Conservation (phyloP, 2,888 invertebrate genomes). For the Idaea straminata region DNA sequence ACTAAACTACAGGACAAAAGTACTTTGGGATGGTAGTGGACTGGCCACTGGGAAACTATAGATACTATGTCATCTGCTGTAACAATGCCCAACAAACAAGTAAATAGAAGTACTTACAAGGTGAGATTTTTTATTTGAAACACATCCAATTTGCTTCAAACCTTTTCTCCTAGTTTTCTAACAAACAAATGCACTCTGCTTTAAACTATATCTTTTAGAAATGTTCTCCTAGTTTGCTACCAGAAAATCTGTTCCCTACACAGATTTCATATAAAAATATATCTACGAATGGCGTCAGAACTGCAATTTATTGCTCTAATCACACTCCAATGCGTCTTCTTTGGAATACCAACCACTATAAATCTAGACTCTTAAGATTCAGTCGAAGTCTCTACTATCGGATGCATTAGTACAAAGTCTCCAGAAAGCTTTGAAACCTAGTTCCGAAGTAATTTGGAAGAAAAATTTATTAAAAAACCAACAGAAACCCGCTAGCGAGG, state of each 20-base stretch:
- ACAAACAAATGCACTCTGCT: no score
- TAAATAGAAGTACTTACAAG: no score
- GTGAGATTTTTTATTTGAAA: no score
- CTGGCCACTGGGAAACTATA: no score
- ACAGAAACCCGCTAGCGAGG: background rate
- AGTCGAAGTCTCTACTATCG: background rate
- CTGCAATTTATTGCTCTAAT: background rate
- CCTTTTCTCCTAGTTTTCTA: no score
- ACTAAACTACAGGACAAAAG: no score
- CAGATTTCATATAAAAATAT: background rate
- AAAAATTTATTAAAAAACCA: background rate
- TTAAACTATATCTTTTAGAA: no score
- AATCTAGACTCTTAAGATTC: background rate
- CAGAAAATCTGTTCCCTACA: background rate
- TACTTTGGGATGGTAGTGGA: no score
- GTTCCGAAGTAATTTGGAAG: background rate
- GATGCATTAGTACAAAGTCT: background rate
- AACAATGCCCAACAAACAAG: no score
- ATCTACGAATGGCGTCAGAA: background rate
- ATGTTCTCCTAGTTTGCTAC: no score
- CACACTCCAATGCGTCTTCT: background rate
- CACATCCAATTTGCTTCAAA: no score
- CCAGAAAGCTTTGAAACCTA: background rate
- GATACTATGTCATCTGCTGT: no score
- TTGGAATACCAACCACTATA: background rate